A percentile compares a stretch with the other conserved stretches of the same genome.
These are phyloP conservation scores for Nasonovia ribisnigri DNA, from an alignment of 2,888 invertebrate species.

Conservation along the genomic window DNA sequence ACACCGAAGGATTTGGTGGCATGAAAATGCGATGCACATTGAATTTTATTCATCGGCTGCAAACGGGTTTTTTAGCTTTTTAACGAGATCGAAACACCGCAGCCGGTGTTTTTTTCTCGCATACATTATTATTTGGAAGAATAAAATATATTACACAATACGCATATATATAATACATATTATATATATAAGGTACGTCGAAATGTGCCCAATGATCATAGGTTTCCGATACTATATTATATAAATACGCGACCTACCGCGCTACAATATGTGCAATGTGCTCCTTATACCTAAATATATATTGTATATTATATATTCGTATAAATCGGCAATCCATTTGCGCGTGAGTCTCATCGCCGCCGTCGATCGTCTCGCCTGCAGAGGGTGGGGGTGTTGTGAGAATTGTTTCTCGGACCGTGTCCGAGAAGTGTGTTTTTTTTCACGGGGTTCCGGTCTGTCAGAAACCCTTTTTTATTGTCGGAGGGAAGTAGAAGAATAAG, in stretches of 20 bases:
- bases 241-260: not conserved
- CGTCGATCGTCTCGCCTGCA: not conserved
- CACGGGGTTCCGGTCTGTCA: constrained; percentile 62
- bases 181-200: not conserved
- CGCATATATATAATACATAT: not conserved
- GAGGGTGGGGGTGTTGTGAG: constrained; percentile 59
- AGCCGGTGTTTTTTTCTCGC: not conserved
- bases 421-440: constrained; percentile 55
- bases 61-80: constrained; percentile 27
- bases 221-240: constrained; percentile 1
- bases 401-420: constrained; percentile 64
- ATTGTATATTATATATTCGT: not conserved
- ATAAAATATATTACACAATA: not conserved
- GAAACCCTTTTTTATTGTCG: constrained; percentile 55
- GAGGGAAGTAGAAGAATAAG: constrained; percentile 62
- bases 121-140: not conserved
- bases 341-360: not conserved
- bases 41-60: not conserved
- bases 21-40: not conserved
- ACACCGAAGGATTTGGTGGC: not conserved
- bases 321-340: constrained; percentile 37
- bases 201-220: not conserved
- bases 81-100: constrained; percentile 28
- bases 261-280: not conserved
- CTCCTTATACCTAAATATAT: not conserved